Percentiles rank a stretch among this genome's conserved stretches.
These are phyloP conservation scores for Harpalus rubripes DNA, from an alignment of 2,888 invertebrate genomes.

Conservation along the genomic window DNA sequence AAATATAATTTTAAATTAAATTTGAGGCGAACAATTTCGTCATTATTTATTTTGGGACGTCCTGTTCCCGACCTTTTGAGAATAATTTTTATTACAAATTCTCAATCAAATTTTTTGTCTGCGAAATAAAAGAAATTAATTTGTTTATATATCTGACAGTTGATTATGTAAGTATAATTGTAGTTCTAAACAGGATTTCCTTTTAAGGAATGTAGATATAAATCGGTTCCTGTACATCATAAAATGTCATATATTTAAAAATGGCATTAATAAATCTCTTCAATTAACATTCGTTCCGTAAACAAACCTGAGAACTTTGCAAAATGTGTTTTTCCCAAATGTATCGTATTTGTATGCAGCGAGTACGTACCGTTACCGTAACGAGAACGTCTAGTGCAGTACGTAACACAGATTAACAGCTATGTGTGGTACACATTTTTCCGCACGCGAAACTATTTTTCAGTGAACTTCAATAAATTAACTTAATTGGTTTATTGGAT, in stretches of 20 bases:
- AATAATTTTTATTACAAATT: no score
- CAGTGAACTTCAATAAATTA: conserved; percentile 36
- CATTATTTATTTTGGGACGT: no score
- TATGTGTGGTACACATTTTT: conserved; percentile 49
- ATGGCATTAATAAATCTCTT: neutral
- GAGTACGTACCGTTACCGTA: conserved; percentile 32
- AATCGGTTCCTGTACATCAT: conserved; percentile 35
- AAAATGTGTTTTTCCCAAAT: conserved; percentile 4
- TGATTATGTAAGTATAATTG: conserved; percentile 29
- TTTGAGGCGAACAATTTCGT: no score
- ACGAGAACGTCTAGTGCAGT: conserved; percentile 11
- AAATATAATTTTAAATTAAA: no score
- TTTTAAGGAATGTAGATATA: conserved; percentile 24
- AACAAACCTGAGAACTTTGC: conserved; percentile 7
- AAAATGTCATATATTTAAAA: neutral
- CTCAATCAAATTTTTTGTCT: neutral
- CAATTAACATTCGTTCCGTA: conserved; percentile 12
- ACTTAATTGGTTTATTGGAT: conserved; percentile 37
- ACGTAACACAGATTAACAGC: conserved; percentile 39
- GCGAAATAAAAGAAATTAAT: neutral
- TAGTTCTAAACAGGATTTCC: conserved; percentile 11
- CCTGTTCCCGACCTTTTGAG: no score
- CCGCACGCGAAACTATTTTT: conserved; percentile 20
- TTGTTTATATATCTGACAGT: neutral
- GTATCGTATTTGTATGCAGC: conserved; percentile 45